phyloP scores from a whole-genome alignment of 2,113 vertebrate genomes.

The Pygoscelis antarcticus region DNA sequence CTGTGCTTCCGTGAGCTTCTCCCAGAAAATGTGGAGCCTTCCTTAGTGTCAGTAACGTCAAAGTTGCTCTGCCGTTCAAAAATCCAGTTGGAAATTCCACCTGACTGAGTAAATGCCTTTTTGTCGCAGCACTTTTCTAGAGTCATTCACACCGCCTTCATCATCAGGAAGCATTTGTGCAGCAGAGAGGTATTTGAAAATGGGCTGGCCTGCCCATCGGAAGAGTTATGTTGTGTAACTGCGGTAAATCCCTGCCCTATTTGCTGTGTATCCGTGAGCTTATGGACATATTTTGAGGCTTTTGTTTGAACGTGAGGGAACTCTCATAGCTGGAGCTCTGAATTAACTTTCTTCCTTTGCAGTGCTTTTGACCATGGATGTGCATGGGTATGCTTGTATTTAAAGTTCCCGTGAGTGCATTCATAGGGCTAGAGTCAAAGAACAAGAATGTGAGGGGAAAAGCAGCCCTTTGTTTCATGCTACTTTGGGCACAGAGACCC shows the following conservation, averaged over 20 bases:
- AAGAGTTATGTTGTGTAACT: slow-evolving; percentile 24
- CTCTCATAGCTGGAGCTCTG: background rate
- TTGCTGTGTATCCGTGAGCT: background rate
- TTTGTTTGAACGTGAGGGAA: background rate
- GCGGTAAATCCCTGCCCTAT: background rate
- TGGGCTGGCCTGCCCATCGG: background rate
- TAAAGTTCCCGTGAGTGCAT: background rate
- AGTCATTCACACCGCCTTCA: background rate
- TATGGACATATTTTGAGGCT: background rate
- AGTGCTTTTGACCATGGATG: background rate
- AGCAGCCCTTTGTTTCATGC: background rate
- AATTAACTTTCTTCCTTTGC: background rate
- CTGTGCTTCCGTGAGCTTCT: background rate
- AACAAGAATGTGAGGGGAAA: background rate
- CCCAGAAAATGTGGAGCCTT: background rate
- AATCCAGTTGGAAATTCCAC: background rate
- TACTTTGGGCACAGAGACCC: background rate
- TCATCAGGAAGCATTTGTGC: slow-evolving; percentile 42
- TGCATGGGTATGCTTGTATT: background rate
- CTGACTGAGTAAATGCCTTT: slow-evolving; percentile 17
- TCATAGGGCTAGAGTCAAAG: background rate
- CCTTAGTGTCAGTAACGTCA: background rate
- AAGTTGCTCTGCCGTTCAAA: background rate
- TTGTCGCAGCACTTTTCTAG: background rate
- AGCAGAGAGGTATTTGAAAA: slow-evolving; percentile 26